Percentiles rank a stretch among this genome's conserved stretches.
Evolutionary conservation across 2,797 vertebrate species (phyloP).

Genomic region (Bradypus variegatus): DNA sequence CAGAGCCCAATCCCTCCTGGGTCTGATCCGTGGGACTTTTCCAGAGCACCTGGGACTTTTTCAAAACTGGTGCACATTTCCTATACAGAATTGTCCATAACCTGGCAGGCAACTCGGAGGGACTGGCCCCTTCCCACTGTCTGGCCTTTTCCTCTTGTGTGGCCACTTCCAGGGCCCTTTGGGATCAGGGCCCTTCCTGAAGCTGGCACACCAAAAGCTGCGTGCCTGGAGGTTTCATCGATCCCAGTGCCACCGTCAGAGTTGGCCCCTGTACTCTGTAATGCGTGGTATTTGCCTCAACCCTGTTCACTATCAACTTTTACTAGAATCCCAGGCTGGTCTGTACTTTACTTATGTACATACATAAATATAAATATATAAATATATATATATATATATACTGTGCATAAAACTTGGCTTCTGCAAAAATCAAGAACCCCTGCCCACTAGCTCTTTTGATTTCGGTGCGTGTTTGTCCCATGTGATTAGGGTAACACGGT

Average conservation of each 20-base stretch:
- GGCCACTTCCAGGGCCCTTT: neutral
- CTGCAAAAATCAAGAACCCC: constrained; percentile 60
- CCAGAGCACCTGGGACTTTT: neutral
- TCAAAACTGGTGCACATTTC: neutral
- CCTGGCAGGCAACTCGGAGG: neutral
- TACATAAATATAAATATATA: constrained; percentile 41
- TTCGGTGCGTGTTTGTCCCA: constrained; percentile 36
- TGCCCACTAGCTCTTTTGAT: constrained; percentile 27
- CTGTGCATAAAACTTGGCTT: constrained; percentile 20
- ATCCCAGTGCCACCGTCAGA: neutral
- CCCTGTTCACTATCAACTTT: constrained; percentile 38
- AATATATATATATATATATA: neutral
- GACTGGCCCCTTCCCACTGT: neutral
- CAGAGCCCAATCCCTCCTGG: neutral
- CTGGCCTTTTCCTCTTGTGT: neutral
- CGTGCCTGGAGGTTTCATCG: rapidly evolving
- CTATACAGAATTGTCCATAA: neutral
- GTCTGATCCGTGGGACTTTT: neutral
- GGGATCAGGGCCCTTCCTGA: no score
- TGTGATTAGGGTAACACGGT: constrained; percentile 34
- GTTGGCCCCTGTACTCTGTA: constrained; percentile 50
- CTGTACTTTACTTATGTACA: constrained; percentile 41
- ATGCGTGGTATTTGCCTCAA: neutral
- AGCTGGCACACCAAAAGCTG: neutral
- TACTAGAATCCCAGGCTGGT: constrained; percentile 48